phyloP scores from a whole-genome alignment of 2,888 invertebrate genomes.

The Hemithea aestivaria region DNA sequence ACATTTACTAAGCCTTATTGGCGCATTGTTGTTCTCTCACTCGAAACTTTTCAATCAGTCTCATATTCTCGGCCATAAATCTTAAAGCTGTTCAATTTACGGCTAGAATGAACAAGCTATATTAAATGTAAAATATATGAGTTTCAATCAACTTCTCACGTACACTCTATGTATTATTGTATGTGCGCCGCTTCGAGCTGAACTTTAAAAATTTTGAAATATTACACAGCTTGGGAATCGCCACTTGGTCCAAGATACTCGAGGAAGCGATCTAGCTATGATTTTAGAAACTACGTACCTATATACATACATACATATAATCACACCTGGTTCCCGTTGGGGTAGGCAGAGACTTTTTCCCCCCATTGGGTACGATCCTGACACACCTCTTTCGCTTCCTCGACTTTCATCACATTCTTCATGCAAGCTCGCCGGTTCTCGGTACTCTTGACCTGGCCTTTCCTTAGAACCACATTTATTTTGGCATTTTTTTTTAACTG shows the following conservation, averaged over 20 bases:
- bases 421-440: no score
- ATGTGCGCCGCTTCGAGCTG: slow-evolving; percentile 29
- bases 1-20: slow-evolving; percentile 3
- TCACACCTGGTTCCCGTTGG: no score
- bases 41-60: slow-evolving; percentile 5
- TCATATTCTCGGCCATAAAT: slow-evolving; percentile 21
- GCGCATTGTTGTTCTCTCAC: slow-evolving; percentile 2
- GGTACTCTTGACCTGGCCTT: no score
- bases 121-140: slow-evolving; percentile 54
- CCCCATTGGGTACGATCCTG: no score
- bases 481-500: no score
- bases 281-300: no score
- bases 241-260: slow-evolving; percentile 18
- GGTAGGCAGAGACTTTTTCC: no score
- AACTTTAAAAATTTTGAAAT: slow-evolving; percentile 65
- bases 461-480: no score
- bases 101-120: slow-evolving; percentile 36
- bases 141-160: slow-evolving; percentile 58
- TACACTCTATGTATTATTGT: slow-evolving; percentile 9
- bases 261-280: slow-evolving; percentile 27
- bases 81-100: slow-evolving; percentile 32
- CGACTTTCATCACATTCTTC: no score
- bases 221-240: slow-evolving; percentile 44
- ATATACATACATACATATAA: no score
- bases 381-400: no score